Evolutionary conservation across 2,797 vertebrate species (phyloP).

Genomic region (Adrianichthys oophorus): DNA sequence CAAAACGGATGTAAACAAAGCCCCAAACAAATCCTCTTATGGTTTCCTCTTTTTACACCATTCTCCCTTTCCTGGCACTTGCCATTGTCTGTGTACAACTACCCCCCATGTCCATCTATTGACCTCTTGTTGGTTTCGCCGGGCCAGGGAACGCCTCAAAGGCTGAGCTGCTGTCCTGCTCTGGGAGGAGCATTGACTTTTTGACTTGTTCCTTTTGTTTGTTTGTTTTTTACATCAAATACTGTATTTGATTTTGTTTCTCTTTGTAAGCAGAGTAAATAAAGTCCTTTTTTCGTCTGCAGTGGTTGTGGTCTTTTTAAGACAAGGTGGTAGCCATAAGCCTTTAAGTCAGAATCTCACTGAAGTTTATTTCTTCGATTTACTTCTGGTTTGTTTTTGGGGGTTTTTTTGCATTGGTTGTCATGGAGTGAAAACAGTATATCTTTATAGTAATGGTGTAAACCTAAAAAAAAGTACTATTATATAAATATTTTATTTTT

Average conservation of each 20-base stretch:
- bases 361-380: slow-evolving; percentile 68
- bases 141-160: slow-evolving; percentile 57
- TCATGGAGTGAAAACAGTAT: slow-evolving; percentile 83
- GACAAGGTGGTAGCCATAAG: slow-evolving; percentile 81
- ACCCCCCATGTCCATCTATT: slow-evolving; percentile 21
- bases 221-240: slow-evolving; percentile 70
- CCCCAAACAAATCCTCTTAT: slow-evolving; percentile 1
- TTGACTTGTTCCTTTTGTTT: slow-evolving; percentile 74
- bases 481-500: slow-evolving; percentile 84
- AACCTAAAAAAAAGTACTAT: slow-evolving; percentile 76
- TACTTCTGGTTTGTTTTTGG: slow-evolving; percentile 70
- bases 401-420: slow-evolving; percentile 82
- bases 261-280: slow-evolving; percentile 62
- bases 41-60: slow-evolving; percentile 26
- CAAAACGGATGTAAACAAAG: slow-evolving; percentile 18
- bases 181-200: slow-evolving; percentile 66
- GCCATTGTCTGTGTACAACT: slow-evolving; percentile 3
- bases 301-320: slow-evolving; percentile 79
- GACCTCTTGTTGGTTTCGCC: slow-evolving; percentile 40
- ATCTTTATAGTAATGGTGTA: slow-evolving; percentile 83
- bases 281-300: slow-evolving; percentile 74
- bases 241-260: slow-evolving; percentile 79
- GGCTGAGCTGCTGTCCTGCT: slow-evolving; percentile 57
- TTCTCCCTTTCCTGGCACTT: not conserved
- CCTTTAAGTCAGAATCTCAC: slow-evolving; percentile 75